These are phyloP conservation scores for Cecidostiba fungosa DNA, from an alignment of 2,888 invertebrate genomes.

Conservation along the genomic window DNA sequence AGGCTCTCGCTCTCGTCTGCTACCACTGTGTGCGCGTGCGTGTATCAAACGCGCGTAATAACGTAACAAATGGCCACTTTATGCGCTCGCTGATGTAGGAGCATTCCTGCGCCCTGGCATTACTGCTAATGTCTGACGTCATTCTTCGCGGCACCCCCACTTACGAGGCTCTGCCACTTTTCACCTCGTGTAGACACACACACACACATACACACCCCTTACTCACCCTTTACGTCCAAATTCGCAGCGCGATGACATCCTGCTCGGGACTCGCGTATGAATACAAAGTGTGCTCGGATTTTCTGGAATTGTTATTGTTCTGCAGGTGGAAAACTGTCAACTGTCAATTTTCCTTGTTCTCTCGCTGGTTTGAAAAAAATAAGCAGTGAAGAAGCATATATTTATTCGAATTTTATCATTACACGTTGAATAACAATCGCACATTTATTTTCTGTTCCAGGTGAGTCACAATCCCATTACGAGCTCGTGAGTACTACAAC, in stretches of 20 bases:
- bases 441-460: not conserved
- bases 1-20: too few relatives aligned
- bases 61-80: constrained; percentile 78
- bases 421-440: not conserved
- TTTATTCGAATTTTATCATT: too few relatives aligned
- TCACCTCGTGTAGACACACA: constrained; percentile 50
- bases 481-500: not conserved
- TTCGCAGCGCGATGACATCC: constrained; percentile 33
- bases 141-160: constrained; percentile 66
- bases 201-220: constrained; percentile 36
- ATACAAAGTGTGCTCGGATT: constrained; percentile 34
- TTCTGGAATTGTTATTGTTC: not conserved
- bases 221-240: constrained; percentile 57
- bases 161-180: constrained; percentile 4
- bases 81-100: constrained; percentile 67
- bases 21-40: constrained; percentile 69
- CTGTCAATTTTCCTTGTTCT: not conserved
- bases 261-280: constrained; percentile 20
- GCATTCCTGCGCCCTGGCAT: constrained; percentile 71
- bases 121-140: constrained; percentile 75
- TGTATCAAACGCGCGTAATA: constrained; percentile 76
- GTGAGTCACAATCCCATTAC: not conserved
- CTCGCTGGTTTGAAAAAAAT: too few relatives aligned
- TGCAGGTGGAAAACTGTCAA: too few relatives aligned
- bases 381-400: too few relatives aligned